Evolutionary conservation across 2,888 invertebrate genomes (phyloP).

Genomic region (Creontiades dilutus): DNA sequence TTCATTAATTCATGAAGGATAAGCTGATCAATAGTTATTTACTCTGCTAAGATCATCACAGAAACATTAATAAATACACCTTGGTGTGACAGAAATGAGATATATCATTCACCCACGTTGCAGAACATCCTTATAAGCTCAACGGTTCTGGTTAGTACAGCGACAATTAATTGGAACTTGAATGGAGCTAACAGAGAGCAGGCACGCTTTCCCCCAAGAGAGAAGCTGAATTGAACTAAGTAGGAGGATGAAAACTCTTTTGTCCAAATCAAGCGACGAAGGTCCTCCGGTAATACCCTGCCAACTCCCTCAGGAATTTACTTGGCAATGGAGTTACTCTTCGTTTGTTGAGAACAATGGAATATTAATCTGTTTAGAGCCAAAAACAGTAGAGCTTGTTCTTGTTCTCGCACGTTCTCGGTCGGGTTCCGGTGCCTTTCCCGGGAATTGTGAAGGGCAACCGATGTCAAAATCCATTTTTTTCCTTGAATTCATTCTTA

Average conservation of each 20-base stretch:
- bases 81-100: no score
- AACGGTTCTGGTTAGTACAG: background rate
- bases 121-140: background rate
- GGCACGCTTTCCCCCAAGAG: background rate
- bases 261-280: constrained; percentile 20
- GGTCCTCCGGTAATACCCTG: constrained; percentile 6
- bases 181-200: background rate
- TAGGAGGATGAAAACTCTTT: constrained; percentile 21
- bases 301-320: constrained; percentile 10
- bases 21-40: no score
- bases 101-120: no score
- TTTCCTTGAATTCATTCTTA: no score
- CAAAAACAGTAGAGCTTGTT: constrained; percentile 39
- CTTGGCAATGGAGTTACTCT: constrained; percentile 41
- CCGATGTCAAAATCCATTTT: no score
- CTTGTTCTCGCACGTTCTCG: constrained; percentile 3
- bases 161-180: constrained; percentile 3
- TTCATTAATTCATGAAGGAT: no score
- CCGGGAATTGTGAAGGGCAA: background rate
- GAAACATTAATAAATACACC: no score
- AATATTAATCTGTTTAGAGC: constrained; percentile 52
- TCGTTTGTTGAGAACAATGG: constrained; percentile 50
- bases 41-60: no score
- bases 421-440: background rate
- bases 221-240: background rate